Evolutionary conservation across 2,797 vertebrate genomes (phyloP), one percentile per base, ranked within the genome.

Genomic region (Acipenser transmontanus): DNA sequence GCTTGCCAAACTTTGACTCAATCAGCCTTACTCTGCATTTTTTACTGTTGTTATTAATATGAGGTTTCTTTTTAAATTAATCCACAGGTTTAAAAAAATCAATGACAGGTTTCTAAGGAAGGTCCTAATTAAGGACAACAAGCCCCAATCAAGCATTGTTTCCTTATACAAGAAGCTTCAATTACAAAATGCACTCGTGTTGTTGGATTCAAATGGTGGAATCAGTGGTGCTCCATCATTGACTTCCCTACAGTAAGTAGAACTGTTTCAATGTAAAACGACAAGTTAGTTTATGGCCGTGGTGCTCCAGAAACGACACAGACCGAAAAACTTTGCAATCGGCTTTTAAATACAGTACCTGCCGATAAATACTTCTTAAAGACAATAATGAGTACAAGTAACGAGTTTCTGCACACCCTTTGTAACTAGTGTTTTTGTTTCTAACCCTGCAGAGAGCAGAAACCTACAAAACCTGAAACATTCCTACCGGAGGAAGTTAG

Each of bases 81-180:
- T 72, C 1, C 60, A 67, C 74, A 99, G 97, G 79, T 98, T 97
- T 80, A 91, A 97, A 79, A 93, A 92, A 76, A 98, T 98, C 69
- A 96, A 99, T 87, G 93, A 93, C 74, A 91, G 84, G 62, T 82
- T 94, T 65, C 78, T 99, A 71, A 82, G 95, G 51, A 93, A 82
- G 82, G 93, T 99, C 77, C 84, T 99, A 72, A 94, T 98, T 71
- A 85, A 89, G 64, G 95, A 98, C 83, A 91, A 84, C 77, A 86
- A 90, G 61, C 92, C 94, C 0, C 95, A 96, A 83, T 98, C 96
- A 13, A 98, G 96, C 69, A 99, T 99, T 1, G 95, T 99, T 70
- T 89, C 96, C 1, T 76, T 99, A 7, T 99, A 98, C 74, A 97
- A 98, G 79, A 99, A 95, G 77, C 89, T 99, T 49, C 96, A 99